These are phyloP conservation scores for Clanis bilineata DNA, from an alignment of 2,888 invertebrate genomes.

Conservation along the genomic window DNA sequence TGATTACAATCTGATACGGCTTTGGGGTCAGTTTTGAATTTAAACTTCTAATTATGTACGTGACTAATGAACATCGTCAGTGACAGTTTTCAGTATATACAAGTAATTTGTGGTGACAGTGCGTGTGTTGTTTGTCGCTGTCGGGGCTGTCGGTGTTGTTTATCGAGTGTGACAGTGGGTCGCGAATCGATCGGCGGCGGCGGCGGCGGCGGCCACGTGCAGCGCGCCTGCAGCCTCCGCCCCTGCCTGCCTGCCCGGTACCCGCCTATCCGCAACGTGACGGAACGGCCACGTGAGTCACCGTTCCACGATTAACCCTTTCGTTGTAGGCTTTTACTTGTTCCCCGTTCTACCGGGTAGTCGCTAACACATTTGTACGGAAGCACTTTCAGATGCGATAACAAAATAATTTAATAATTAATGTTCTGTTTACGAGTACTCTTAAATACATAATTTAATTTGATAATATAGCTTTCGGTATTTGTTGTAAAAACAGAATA, in stretches of 20 bases:
- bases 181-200: conserved; percentile 37
- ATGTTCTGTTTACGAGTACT: too few species aligned
- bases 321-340: conserved; percentile 31
- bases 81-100: conserved; percentile 32
- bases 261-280: conserved; percentile 38
- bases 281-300: conserved; percentile 41
- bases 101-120: background rate
- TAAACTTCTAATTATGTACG: too few species aligned
- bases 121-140: conserved; percentile 1
- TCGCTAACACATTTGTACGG: background rate
- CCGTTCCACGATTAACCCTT: conserved; percentile 9
- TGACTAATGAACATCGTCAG: too few species aligned
- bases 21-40: too few species aligned
- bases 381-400: background rate
- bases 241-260: conserved; percentile 24
- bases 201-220: conserved; percentile 46
- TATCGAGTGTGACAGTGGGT: conserved; percentile 24
- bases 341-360: conserved; percentile 18
- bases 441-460: too few species aligned
- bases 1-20: too few species aligned
- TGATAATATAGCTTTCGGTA: too few species aligned
- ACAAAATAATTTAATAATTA: too few species aligned
- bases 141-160: conserved; percentile 23
- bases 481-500: too few species aligned
- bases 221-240: conserved; percentile 35